Evolutionary conservation across 1,140 invertebrate genomes (phyloP).

Genomic region (Zaprionus ghesquierei): DNA sequence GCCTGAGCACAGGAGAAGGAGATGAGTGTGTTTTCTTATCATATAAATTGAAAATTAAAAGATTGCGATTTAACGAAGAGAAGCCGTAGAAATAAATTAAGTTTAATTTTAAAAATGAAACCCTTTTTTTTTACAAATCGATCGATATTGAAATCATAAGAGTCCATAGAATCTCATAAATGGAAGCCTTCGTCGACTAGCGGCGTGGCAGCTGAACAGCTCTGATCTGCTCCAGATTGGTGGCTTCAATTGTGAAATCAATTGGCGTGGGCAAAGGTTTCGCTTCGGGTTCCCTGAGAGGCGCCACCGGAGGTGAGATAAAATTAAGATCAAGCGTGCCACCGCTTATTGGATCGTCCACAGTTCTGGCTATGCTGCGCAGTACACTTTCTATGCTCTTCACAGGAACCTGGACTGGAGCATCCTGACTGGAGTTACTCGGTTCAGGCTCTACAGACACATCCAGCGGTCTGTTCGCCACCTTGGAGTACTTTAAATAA

Average conservation of each 20-base stretch:
- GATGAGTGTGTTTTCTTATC: conserved; percentile 4
- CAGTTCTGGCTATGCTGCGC: conserved; percentile 34
- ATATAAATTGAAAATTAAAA: neutral
- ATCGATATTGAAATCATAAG: no score
- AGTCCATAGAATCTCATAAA: no score
- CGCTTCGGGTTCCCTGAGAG: neutral
- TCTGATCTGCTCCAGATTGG: neutral
- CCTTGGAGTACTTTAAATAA: conserved; percentile 41
- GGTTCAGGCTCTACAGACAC: neutral
- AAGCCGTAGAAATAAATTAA: no score
- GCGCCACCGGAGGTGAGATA: neutral
- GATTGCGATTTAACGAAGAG: no score
- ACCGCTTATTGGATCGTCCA: conserved; percentile 49
- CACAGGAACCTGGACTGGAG: neutral
- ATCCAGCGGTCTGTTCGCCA: neutral
- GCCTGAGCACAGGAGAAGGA: neutral
- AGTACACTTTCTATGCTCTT: conserved; percentile 23
- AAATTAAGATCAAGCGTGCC: conserved; percentile 40
- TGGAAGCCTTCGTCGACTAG: no score
- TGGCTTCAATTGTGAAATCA: conserved; percentile 16
- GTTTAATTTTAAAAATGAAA: no score
- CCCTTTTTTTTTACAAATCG: no score
- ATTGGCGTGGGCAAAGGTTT: conserved; percentile 12
- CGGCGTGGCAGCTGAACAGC: neutral
- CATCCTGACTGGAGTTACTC: neutral